phyloP scores from a whole-genome alignment of 2,113 vertebrate genomes.

The Lampris megalopsis region DNA sequence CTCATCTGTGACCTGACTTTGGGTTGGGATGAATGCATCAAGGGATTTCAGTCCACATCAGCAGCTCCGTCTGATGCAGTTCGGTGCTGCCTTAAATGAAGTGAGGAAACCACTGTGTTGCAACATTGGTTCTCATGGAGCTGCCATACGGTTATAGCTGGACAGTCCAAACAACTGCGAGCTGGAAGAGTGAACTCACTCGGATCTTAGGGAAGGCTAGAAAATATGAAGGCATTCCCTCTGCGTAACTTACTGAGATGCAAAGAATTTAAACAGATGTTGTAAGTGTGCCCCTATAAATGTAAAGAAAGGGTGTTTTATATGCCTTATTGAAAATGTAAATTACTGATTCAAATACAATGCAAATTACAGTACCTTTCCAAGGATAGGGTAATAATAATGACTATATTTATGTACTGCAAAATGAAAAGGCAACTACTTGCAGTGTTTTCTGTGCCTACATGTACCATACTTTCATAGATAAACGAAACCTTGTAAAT shows the following conservation, averaged over 20 bases:
- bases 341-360: slow-evolving; percentile 27
- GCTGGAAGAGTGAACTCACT: not conserved
- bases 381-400: slow-evolving; percentile 6
- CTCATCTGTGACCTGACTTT: not conserved
- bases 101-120: slow-evolving; percentile 2
- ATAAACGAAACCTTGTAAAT: slow-evolving; percentile 10
- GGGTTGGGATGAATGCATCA: not conserved
- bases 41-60: not conserved
- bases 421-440: slow-evolving; percentile 29
- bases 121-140: not conserved
- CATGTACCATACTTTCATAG: slow-evolving; percentile 1
- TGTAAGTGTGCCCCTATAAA: not conserved
- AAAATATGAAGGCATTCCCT: not conserved
- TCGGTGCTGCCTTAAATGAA: slow-evolving; percentile 67
- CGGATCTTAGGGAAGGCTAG: not conserved
- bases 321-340: slow-evolving; percentile 52
- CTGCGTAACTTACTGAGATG: slow-evolving; percentile 20
- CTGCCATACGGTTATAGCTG: not conserved
- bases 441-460: slow-evolving; percentile 54
- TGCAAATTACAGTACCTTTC: slow-evolving; percentile 21
- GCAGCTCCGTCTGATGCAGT: slow-evolving; percentile 20
- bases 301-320: slow-evolving; percentile 17
- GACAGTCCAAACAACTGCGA: not conserved
- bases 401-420: slow-evolving; percentile 6
- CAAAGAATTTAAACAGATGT: slow-evolving; percentile 21